Percentiles rank a stretch among this genome's conserved stretches.
phyloP scores from a whole-genome alignment of 2,797 vertebrate species.

The Adelosebastes latens region DNA sequence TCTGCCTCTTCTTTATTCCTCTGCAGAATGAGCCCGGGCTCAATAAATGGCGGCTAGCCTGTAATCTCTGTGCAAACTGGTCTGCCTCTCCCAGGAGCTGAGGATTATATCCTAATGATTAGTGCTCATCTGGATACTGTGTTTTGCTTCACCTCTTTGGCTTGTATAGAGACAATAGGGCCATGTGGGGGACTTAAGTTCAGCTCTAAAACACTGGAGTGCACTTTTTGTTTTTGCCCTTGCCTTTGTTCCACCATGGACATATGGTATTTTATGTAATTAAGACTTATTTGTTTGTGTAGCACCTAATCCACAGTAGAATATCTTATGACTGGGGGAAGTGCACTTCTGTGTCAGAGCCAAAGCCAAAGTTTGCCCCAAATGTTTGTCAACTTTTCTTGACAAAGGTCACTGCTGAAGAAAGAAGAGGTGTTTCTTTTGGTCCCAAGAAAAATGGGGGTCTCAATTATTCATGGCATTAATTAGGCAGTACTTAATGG shows the following conservation, averaged over 20 bases:
- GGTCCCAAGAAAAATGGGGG: conserved; percentile 74
- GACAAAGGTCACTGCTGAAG: conserved; percentile 71
- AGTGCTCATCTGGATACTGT: conserved; percentile 83
- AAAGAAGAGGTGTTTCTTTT: conserved; percentile 65
- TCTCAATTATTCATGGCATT: conserved; percentile 80
- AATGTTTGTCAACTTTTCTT: conserved; percentile 67
- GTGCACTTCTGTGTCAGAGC: conserved; percentile 14
- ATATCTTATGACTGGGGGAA: conserved; percentile 5
- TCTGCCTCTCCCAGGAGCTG: conserved; percentile 79
- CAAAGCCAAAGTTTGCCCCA: conserved; percentile 51
- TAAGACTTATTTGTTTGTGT: conserved; percentile 44
- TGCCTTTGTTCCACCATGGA: conserved; percentile 68
- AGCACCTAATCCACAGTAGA: conserved; percentile 41
- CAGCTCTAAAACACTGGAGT: conserved; percentile 62
- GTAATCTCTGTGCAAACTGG: conserved; percentile 85
- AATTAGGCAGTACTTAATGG: conserved; percentile 82
- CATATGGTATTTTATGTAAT: conserved; percentile 56
- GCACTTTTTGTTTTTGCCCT: conserved; percentile 70
- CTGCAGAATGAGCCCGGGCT: conserved; percentile 81
- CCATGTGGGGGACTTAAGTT: conserved; percentile 62
- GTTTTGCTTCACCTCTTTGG: conserved; percentile 80
- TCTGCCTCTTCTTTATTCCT: conserved; percentile 81
- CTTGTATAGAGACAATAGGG: conserved; percentile 75
- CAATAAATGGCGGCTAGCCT: conserved; percentile 79
- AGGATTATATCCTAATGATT: conserved; percentile 87